Conservation (phyloP, 2,797 vertebrate genomes). For the Nannoperca obscura region DNA sequence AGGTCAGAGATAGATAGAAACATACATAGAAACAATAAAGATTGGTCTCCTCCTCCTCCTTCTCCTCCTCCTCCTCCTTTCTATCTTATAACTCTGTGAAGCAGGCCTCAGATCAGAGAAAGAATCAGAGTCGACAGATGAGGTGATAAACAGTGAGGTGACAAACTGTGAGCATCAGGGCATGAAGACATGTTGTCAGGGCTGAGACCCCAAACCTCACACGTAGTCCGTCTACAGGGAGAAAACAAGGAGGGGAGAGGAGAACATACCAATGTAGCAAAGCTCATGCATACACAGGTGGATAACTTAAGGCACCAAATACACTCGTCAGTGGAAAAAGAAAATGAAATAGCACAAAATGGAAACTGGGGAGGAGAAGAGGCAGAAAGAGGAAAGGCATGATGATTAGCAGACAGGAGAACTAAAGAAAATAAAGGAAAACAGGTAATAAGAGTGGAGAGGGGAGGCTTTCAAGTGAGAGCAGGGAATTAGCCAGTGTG, state of each 20-base stretch:
- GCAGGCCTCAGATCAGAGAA: constrained; percentile 20
- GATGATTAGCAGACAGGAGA: not conserved
- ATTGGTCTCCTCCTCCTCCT: too few relatives aligned
- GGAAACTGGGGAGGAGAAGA: not conserved
- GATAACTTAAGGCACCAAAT: not conserved
- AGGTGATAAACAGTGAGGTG: constrained; percentile 42
- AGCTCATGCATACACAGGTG: not conserved
- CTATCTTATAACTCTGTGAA: not conserved
- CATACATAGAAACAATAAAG: too few relatives aligned
- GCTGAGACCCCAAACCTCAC: constrained; percentile 20
- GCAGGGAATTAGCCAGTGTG: not conserved
- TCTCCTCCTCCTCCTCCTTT: not conserved
- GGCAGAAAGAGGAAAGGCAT: not conserved
- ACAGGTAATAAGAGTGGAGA: not conserved
- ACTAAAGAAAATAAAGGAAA: not conserved
- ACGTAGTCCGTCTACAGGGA: not conserved
- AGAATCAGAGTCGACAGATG: constrained; percentile 12
- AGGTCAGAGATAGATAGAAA: constrained; percentile 83
- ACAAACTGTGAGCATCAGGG: constrained; percentile 31
- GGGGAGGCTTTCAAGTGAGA: not conserved
- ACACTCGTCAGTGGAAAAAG: not conserved
- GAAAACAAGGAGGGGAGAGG: not conserved
- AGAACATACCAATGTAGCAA: not conserved
- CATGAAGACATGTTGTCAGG: constrained; percentile 42
- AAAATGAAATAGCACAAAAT: not conserved